phyloP scores from a whole-genome alignment of 2,888 invertebrate genomes.

The Acanthococcus lagerstroemiae region DNA sequence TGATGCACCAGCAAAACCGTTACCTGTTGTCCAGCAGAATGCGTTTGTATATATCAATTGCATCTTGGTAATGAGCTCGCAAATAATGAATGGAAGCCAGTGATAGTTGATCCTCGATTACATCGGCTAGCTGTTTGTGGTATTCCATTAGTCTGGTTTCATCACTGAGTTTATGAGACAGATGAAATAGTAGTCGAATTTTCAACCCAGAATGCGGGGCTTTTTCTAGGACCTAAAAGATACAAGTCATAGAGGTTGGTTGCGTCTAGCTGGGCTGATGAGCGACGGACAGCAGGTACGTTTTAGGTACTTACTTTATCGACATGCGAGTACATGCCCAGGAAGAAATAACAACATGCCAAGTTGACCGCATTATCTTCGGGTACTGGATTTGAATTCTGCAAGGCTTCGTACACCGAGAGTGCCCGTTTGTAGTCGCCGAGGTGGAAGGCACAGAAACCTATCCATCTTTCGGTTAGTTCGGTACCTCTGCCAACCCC shows the following conservation, averaged over 20 bases:
- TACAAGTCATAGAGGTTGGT: neutral
- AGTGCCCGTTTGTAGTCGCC: slow-evolving; percentile 82
- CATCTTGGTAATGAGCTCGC: slow-evolving; percentile 93
- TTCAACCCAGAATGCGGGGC: slow-evolving; percentile 55
- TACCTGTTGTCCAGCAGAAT: slow-evolving; percentile 70
- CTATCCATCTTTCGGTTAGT: slow-evolving; percentile 71
- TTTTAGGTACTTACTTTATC: slow-evolving; percentile 45
- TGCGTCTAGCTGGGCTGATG: neutral
- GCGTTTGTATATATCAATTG: slow-evolving; percentile 95
- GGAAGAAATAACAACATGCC: slow-evolving; percentile 90
- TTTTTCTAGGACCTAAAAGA: slow-evolving; percentile 46
- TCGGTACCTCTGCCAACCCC: slow-evolving; percentile 40
- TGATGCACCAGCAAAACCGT: neutral
- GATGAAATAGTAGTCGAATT: slow-evolving; percentile 78
- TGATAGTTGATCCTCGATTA: slow-evolving; percentile 88
- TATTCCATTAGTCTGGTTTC: slow-evolving; percentile 73
- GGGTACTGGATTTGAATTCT: slow-evolving; percentile 48
- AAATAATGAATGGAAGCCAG: slow-evolving; percentile 93
- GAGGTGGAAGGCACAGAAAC: slow-evolving; percentile 90
- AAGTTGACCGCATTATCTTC: slow-evolving; percentile 62
- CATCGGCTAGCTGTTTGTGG: slow-evolving; percentile 74
- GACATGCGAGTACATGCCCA: slow-evolving; percentile 71
- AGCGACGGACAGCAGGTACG: neutral
- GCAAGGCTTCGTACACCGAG: slow-evolving; percentile 55
- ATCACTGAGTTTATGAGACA: slow-evolving; percentile 85